Base-by-base conservation (phyloP, 1,140 invertebrate species). In the Drosophila nigromelanica region DNA sequence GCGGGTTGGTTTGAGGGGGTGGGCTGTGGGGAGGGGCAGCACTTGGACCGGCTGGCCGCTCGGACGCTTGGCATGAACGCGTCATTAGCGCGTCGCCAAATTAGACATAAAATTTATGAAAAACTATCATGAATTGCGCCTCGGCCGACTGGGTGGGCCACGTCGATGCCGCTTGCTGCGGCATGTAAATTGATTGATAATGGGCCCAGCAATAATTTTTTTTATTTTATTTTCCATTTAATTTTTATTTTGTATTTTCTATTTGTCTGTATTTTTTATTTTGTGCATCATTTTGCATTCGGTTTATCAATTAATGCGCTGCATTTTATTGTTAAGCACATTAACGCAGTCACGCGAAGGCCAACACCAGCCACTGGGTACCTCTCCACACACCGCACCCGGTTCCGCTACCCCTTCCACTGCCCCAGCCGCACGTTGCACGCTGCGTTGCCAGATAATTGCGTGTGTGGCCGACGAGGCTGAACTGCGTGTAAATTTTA, bases 281-380 rank as follows among this genome's bases (percentile, higher is more conserved):
- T 66, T 61, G 39, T 62, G 68, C 33, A 47, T 64, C 52, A 64
- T 71, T 71, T 75, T 71, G 73, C 68, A 75, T 75, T 75, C 64
- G 70, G 56, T 80, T 87, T 86, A 86, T 86, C 82, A 86, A 87
- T 87, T 87, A 86, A 87, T 86, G 79, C 83, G 76, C 76, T 87
- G 82, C 83, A 82, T 87, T 87, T 87, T 87, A 87, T 87, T 89
- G 83, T 87, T 87, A 87, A 87, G 83, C 83, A 87, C 83, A 87
- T 87, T 87, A 87, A 87, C 83, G 83, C 83, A 87, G 73, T 89
- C 83, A 80, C 83, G 79, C 83, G 77, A 67, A 69, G 83, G 55
- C 71, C 77, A 66, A 43, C 51, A 51, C 59, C 56, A 52, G 40
- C 58, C 47, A 21, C 48, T 37, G 27, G 43, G 27, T 15, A 24